These are phyloP conservation scores for Phoeniculus purpureus DNA, from an alignment of 2,797 vertebrate species.

Conservation along the genomic window DNA sequence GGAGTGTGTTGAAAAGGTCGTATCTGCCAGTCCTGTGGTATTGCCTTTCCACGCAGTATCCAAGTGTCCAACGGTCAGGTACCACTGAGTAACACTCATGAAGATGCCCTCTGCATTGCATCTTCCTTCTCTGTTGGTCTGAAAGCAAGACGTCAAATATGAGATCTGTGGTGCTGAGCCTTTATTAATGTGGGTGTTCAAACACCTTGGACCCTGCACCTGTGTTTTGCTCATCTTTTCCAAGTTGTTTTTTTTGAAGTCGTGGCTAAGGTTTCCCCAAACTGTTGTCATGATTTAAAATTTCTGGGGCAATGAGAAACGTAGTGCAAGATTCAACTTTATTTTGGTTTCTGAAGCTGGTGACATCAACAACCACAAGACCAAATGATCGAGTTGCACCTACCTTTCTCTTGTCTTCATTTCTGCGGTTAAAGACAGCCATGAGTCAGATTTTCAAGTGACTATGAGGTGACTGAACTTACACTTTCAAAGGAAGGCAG, in stretches of 20 bases:
- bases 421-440: background rate
- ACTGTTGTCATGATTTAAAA: background rate
- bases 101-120: background rate
- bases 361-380: background rate
- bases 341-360: background rate
- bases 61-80: background rate
- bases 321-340: background rate
- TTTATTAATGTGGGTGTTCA: background rate
- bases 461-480: background rate
- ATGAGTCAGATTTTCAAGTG: background rate
- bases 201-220: background rate
- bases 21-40: background rate
- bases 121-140: background rate
- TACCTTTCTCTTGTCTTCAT: background rate
- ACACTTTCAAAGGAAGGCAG: background rate
- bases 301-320: background rate
- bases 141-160: background rate
- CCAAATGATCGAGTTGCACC: background rate
- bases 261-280: background rate
- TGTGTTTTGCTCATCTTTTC: background rate
- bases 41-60: background rate
- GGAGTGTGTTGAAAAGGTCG: background rate
- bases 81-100: background rate
- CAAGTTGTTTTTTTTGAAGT: background rate
- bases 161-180: background rate